These are phyloP conservation scores for Rugalucina vietnamica DNA, from an alignment of 2,888 invertebrate genomes.

Conservation along the genomic window DNA sequence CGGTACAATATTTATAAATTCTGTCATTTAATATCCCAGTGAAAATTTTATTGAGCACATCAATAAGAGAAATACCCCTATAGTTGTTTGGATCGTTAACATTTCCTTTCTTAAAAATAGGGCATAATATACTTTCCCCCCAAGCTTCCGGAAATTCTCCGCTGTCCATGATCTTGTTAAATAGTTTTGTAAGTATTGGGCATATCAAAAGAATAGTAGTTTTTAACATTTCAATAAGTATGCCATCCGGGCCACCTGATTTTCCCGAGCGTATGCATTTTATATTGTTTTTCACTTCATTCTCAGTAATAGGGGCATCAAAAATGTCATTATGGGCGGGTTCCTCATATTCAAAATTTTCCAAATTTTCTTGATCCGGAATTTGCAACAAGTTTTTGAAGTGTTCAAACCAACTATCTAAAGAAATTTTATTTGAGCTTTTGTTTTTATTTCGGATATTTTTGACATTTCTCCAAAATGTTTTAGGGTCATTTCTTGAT, in stretches of 20 bases:
- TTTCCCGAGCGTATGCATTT: neutral
- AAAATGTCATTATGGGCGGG: neutral
- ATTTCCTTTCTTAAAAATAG: constrained; percentile 7
- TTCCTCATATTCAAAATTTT: neutral
- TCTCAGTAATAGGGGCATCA: neutral
- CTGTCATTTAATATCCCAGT: neutral
- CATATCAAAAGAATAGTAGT: neutral
- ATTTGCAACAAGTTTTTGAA: neutral
- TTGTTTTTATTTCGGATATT: too few relatives aligned
- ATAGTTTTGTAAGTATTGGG: neutral
- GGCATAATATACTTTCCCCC: neutral
- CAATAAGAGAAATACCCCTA: constrained; percentile 16
- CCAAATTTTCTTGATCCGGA: neutral
- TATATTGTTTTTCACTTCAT: constrained; percentile 1
- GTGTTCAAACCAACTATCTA: neutral
- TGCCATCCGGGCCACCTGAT: neutral
- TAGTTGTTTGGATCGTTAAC: constrained; percentile 10
- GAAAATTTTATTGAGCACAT: constrained; percentile 10
- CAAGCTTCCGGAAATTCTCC: constrained; percentile 13
- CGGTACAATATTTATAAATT: neutral
- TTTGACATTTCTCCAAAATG: too few relatives aligned
- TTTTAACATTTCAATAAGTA: neutral
- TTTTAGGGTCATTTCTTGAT: too few relatives aligned
- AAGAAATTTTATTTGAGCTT: too few relatives aligned
- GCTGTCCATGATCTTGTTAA: constrained; percentile 11